These are phyloP conservation scores for Laspeyria flexula DNA, from an alignment of 2,888 invertebrate species.

Conservation along the genomic window DNA sequence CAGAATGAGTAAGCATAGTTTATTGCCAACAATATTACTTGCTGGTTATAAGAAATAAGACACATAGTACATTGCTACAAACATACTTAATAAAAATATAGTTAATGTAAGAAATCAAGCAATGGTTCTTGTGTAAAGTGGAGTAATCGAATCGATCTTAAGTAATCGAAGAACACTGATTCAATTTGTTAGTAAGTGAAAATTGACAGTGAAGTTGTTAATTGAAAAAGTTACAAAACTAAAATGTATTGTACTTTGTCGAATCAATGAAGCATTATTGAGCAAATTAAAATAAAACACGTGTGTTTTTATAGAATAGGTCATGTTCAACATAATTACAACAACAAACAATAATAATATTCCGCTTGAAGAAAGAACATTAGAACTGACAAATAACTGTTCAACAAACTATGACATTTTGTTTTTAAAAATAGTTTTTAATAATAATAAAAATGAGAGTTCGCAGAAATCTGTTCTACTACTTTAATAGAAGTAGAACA, in stretches of 20 bases:
- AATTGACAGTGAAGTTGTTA: constrained; percentile 22
- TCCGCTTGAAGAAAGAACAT: no score
- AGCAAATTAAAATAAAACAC: no score
- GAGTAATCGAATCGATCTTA: no score
- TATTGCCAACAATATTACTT: not conserved
- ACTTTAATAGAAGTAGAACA: no score
- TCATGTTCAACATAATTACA: no score
- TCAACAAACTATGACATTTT: no score
- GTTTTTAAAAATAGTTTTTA: no score
- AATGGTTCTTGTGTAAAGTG: not conserved
- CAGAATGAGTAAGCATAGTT: constrained; percentile 14
- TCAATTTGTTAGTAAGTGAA: constrained; percentile 4
- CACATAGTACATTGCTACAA: not conserved
- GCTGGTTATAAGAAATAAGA: not conserved
- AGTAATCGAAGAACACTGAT: no score
- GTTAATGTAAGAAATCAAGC: not conserved
- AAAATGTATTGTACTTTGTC: constrained; percentile 13
- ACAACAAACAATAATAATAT: not conserved
- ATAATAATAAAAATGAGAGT: no score
- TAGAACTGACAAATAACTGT: no score
- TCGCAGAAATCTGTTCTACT: no score
- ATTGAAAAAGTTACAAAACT: constrained; percentile 28
- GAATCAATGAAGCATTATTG: not conserved
- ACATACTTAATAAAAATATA: not conserved
- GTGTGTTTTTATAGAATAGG: no score